phyloP scores from a whole-genome alignment of 53 echinoderm and acorn worm genomes.

The Luidia sarsii region DNA sequence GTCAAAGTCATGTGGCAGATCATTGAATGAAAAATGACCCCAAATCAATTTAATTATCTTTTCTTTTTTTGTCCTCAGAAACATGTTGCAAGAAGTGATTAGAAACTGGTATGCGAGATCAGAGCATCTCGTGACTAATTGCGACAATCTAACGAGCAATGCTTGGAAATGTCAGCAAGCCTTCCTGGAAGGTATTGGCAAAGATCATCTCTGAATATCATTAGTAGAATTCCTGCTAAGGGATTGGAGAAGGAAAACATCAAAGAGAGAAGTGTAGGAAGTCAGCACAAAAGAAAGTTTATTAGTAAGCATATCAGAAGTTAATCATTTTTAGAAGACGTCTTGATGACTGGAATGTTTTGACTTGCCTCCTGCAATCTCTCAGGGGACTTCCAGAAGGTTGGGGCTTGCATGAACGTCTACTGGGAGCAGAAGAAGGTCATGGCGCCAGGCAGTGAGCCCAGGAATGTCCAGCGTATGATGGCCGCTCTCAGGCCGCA shows the following conservation, averaged over 20 bases:
- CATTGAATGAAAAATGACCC: too few species aligned
- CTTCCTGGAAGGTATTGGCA: slow-evolving; percentile 69
- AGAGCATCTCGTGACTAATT: slow-evolving; percentile 80
- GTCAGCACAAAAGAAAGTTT: too few species aligned
- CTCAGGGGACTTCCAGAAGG: slow-evolving; percentile 83
- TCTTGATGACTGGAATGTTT: not conserved
- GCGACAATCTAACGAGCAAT: slow-evolving; percentile 79
- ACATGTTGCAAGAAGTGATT: slow-evolving; percentile 74
- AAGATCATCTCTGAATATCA: not conserved
- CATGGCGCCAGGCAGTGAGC: slow-evolving; percentile 95
- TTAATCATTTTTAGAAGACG: not conserved
- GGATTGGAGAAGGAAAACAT: not conserved
- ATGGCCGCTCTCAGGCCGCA: slow-evolving; percentile 86
- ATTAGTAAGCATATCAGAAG: not conserved
- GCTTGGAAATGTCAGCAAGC: slow-evolving; percentile 80
- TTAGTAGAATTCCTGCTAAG: not conserved
- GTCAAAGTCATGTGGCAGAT: too few species aligned
- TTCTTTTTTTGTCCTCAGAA: not conserved
- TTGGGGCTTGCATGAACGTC: slow-evolving; percentile 79
- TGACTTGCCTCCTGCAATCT: too few species aligned
- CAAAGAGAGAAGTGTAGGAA: too few species aligned
- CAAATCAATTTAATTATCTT: too few species aligned
- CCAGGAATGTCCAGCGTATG: slow-evolving; percentile 73
- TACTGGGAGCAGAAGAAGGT: slow-evolving; percentile 96
- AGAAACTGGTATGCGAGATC: slow-evolving; percentile 94